A percentile compares a stretch with the other conserved stretches of the same genome.
phyloP scores from a whole-genome alignment of 2,113 vertebrate genomes.

The Gila orcuttii region DNA sequence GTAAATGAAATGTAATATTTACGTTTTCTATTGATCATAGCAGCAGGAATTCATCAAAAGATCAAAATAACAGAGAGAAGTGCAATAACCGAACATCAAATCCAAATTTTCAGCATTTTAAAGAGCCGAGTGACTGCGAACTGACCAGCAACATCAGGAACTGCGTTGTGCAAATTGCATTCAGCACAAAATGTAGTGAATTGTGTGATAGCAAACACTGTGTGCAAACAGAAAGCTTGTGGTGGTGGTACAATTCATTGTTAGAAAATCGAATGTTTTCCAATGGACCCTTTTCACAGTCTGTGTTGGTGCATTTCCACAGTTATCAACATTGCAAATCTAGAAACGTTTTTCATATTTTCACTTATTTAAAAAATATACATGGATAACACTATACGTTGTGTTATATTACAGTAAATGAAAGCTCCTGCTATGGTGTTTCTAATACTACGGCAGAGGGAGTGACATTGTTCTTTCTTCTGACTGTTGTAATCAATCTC shows the following conservation, averaged over 20 bases:
- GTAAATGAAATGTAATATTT: slow-evolving; percentile 16
- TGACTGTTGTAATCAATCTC: no score
- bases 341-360: no score
- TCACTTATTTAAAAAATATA: no score
- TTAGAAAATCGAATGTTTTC: neutral
- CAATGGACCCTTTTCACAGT: no score
- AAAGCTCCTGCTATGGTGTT: no score
- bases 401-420: no score
- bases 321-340: no score
- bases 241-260: neutral
- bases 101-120: neutral
- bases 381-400: no score
- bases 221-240: neutral
- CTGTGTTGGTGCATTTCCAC: no score
- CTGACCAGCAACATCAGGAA: neutral
- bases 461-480: no score
- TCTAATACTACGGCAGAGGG: no score
- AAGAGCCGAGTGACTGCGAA: neutral
- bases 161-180: neutral
- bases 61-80: neutral
- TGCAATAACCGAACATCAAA: neutral
- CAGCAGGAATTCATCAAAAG: neutral
- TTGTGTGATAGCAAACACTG: neutral
- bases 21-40: neutral
- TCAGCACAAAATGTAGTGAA: neutral